phyloP scores from a whole-genome alignment of 2,888 invertebrate genomes.

The Augochlorella aurata region DNA sequence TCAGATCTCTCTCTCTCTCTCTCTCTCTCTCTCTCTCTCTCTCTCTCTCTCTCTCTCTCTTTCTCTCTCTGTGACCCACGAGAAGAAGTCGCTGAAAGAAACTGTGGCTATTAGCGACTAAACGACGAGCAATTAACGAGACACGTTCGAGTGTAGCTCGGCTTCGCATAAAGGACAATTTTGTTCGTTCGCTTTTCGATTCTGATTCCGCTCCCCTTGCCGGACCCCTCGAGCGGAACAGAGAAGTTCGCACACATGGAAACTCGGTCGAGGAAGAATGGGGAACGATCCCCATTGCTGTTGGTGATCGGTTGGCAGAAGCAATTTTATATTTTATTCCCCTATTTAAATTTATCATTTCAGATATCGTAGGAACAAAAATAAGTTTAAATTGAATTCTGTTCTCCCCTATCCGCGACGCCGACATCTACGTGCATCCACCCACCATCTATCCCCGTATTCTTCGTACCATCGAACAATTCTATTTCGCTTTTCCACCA shows the following conservation, averaged over 20 bases:
- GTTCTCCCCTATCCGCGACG: constrained; percentile 57
- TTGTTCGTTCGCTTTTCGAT: neutral
- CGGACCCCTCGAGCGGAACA: neutral
- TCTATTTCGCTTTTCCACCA: constrained; percentile 56
- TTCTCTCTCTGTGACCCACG: neutral
- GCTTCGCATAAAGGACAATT: neutral
- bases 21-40: no score
- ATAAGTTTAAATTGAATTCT: constrained; percentile 81
- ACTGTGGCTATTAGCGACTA: constrained; percentile 2
- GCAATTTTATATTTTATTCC: constrained; percentile 79
- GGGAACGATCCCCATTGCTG: neutral
- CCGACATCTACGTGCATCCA: constrained; percentile 49
- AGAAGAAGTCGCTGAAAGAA: neutral
- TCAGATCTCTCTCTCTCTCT: neutral
- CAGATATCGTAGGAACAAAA: constrained; percentile 79
- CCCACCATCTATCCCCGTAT: constrained; percentile 51
- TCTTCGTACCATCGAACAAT: constrained; percentile 55
- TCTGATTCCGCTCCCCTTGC: neutral
- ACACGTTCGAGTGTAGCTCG: neutral
- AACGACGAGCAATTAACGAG: neutral
- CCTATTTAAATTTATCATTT: constrained; percentile 79
- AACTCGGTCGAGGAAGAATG: neutral
- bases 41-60: no score
- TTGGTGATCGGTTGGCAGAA: constrained; percentile 63
- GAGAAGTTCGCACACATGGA: neutral